A percentile compares a stretch with the other conserved stretches of the same genome.
Conservation (phyloP, 2,888 invertebrate genomes). For the Agrotis ipsilon region DNA sequence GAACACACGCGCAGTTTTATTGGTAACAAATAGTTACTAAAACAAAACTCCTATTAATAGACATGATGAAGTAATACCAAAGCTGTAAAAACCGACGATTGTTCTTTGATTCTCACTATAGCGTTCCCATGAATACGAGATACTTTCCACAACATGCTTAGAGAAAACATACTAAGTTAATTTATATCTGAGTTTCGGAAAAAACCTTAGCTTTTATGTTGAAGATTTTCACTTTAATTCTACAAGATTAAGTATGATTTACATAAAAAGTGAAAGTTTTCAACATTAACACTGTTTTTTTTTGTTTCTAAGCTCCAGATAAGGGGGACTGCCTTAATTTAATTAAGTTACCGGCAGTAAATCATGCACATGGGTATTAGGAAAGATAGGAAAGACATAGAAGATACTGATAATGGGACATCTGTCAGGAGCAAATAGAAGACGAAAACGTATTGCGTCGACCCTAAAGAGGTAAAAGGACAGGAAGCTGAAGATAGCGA, state of each 20-base stretch:
- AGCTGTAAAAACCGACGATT: slow-evolving; percentile 42
- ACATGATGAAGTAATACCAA: slow-evolving; percentile 33
- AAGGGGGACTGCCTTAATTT: no score
- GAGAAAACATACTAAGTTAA: slow-evolving; percentile 18
- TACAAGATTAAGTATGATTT: neutral
- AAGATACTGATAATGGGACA: no score
- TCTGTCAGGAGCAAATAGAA: no score
- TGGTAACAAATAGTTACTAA: slow-evolving; percentile 29
- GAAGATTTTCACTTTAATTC: neutral
- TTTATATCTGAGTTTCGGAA: neutral
- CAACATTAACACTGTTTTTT: neutral
- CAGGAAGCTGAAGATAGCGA: no score
- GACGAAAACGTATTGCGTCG: no score
- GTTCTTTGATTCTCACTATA: slow-evolving; percentile 18
- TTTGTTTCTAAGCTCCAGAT: neutral
- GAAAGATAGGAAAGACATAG: no score
- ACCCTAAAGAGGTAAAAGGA: no score
- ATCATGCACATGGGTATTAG: no score
- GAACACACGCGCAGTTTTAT: slow-evolving; percentile 26
- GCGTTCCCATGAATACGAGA: slow-evolving; percentile 10
- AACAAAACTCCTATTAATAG: slow-evolving; percentile 35
- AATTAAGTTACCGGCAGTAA: no score
- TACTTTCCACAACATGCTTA: slow-evolving; percentile 31
- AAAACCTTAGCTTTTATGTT: neutral
- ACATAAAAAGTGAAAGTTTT: slow-evolving; percentile 5